These are phyloP conservation scores for Steinernema scapterisci DNA, from an alignment of 2,888 invertebrate genomes.

Conservation along the genomic window DNA sequence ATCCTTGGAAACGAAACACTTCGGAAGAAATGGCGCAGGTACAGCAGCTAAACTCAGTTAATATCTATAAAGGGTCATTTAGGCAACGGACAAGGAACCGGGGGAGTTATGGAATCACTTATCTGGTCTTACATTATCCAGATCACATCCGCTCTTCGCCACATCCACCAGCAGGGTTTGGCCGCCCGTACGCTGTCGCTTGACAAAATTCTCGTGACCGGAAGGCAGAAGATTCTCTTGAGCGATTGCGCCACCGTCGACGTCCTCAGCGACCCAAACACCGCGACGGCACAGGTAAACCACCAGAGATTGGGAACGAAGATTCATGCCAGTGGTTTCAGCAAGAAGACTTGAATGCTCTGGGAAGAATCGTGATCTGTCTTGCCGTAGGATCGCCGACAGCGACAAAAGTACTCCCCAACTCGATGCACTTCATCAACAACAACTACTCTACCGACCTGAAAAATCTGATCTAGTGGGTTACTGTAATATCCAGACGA, in stretches of 20 bases:
- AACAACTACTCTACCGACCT: slow-evolving; percentile 90
- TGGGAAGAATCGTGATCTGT: slow-evolving; percentile 87
- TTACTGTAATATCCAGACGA: neutral
- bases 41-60: neutral
- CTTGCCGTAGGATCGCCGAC: slow-evolving; percentile 89
- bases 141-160: slow-evolving; percentile 86
- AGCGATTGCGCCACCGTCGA: slow-evolving; percentile 83
- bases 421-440: slow-evolving; percentile 72
- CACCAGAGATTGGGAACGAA: too few relatives aligned
- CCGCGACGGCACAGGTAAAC: slow-evolving; percentile 34
- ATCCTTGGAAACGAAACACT: slow-evolving; percentile 84
- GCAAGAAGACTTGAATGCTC: slow-evolving; percentile 87
- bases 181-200: slow-evolving; percentile 86
- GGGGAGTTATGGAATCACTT: slow-evolving; percentile 80
- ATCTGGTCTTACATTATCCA: slow-evolving; percentile 96
- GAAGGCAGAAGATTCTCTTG: slow-evolving; percentile 72
- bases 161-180: slow-evolving; percentile 82
- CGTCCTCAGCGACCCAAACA: slow-evolving; percentile 74
- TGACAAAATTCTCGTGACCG: slow-evolving; percentile 77
- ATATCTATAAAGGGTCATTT: neutral
- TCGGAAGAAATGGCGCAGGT: slow-evolving; percentile 69
- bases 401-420: slow-evolving; percentile 74
- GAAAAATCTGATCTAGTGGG: slow-evolving; percentile 86
- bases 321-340: slow-evolving; percentile 69
- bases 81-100: slow-evolving; percentile 13